Evolutionary conservation across 1,140 invertebrate genomes (phyloP).

Genomic region (Megathymus violae): DNA sequence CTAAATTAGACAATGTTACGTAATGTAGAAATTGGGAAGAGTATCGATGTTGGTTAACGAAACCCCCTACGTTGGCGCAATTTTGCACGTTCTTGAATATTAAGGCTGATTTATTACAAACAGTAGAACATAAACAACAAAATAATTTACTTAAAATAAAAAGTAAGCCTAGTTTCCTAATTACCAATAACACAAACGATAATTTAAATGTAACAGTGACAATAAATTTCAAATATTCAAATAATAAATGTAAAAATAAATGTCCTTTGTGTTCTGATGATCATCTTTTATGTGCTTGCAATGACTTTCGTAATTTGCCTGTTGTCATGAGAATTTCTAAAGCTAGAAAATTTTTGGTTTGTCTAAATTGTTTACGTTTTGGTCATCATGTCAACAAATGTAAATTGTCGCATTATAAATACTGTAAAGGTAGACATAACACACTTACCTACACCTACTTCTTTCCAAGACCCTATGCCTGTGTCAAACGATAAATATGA

Average conservation of each 20-base stretch:
- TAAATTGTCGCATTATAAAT: slow-evolving; percentile 27
- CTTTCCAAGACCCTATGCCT: too few species aligned
- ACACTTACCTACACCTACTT: slow-evolving; percentile 26
- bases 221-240: slow-evolving; percentile 15
- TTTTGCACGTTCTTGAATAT: slow-evolving; percentile 37
- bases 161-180: too few species aligned
- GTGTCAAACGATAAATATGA: too few species aligned
- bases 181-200: slow-evolving; percentile 18
- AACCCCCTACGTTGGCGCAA: slow-evolving; percentile 22
- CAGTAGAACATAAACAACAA: slow-evolving; percentile 18
- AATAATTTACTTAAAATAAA: slow-evolving; percentile 7
- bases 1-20: slow-evolving; percentile 39
- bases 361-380: slow-evolving; percentile 33
- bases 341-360: slow-evolving; percentile 27
- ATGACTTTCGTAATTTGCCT: slow-evolving; percentile 27
- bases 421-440: slow-evolving; percentile 32
- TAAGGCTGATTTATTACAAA: slow-evolving; percentile 37
- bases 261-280: slow-evolving; percentile 23
- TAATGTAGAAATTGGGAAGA: slow-evolving; percentile 34
- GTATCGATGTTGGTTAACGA: slow-evolving; percentile 27
- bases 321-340: slow-evolving; percentile 23
- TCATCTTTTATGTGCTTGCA: slow-evolving; percentile 36
- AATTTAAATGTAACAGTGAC: slow-evolving; percentile 6
- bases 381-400: slow-evolving; percentile 25
- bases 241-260: neutral